Percentiles rank a stretch among this genome's conserved stretches.
phyloP scores from a whole-genome alignment of 2,797 vertebrate genomes.

The Champsocephalus esox region DNA sequence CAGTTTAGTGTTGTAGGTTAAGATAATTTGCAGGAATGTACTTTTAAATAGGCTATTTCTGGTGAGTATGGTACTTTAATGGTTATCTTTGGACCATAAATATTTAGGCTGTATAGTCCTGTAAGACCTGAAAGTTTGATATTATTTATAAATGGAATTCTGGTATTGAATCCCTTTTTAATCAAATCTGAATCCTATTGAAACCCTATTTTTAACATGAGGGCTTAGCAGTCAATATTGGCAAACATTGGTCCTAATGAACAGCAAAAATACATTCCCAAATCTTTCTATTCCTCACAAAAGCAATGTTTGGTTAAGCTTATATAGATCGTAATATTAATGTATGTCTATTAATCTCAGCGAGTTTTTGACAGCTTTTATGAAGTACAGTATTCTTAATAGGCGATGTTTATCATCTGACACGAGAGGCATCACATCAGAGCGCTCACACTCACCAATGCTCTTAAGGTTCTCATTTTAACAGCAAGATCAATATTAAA shows the following conservation, averaged over 20 bases:
- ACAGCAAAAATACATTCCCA: too few species aligned
- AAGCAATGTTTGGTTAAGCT: too few species aligned
- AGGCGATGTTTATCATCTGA: neutral
- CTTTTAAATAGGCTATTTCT: neutral
- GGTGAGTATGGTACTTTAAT: neutral
- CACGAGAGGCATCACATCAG: neutral
- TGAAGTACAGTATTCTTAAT: neutral
- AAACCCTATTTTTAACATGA: too few species aligned
- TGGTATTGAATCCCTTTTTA: too few species aligned
- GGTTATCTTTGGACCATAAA: neutral
- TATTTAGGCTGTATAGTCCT: neutral
- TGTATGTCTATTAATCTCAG: too few species aligned
- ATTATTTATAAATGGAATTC: too few species aligned
- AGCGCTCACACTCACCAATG: neutral
- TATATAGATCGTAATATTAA: too few species aligned
- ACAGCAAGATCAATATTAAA: conserved; percentile 10
- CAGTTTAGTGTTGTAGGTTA: neutral
- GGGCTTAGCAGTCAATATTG: too few species aligned
- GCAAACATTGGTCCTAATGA: too few species aligned
- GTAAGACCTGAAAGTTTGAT: neutral
- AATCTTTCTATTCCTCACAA: too few species aligned
- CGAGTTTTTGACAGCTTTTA: neutral
- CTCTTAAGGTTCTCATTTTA: neutral
- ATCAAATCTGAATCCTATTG: too few species aligned
- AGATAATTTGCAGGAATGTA: neutral